These are phyloP conservation scores for Hyposoter dolosus DNA, from an alignment of 2,888 invertebrate genomes.

Conservation along the genomic window DNA sequence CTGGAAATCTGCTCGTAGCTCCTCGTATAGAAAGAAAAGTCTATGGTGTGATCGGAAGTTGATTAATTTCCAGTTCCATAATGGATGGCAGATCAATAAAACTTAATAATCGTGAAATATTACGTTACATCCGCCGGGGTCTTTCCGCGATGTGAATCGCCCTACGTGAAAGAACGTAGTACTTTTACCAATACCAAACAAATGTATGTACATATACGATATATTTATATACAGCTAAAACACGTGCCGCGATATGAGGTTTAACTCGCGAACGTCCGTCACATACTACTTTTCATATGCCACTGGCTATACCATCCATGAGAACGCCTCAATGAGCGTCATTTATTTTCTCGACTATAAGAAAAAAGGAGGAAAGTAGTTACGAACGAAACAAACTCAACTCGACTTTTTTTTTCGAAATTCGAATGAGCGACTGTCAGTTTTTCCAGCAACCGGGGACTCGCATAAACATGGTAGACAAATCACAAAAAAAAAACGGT, in stretches of 20 bases:
- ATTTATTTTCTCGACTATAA: conserved; percentile 39
- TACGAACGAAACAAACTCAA: conserved; percentile 1
- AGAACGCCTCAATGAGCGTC: conserved; percentile 41
- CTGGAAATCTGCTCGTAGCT: not conserved
- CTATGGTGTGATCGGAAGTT: not conserved
- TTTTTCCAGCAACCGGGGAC: not conserved
- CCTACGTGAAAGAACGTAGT: conserved; percentile 65
- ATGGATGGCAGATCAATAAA: not conserved
- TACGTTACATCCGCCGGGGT: conserved; percentile 43
- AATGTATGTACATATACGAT: conserved; percentile 8
- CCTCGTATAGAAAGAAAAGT: not conserved
- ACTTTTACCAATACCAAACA: conserved; percentile 36
- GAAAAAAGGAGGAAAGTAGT: conserved; percentile 21
- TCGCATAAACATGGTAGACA: not conserved
- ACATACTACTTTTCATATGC: conserved; percentile 16
- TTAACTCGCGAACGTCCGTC: conserved; percentile 38
- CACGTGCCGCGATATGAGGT: conserved; percentile 53
- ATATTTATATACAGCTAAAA: conserved; percentile 38
- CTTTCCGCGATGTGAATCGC: conserved; percentile 38
- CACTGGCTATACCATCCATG: conserved; percentile 14
- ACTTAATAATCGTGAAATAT: conserved; percentile 31
- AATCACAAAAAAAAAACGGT: not conserved
- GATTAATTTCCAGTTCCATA: not conserved
- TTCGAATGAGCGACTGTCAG: not conserved
- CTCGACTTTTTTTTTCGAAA: conserved; percentile 13